Evolutionary conservation across 2,888 invertebrate species (phyloP), one percentile per base, ranked within the genome.

Genomic region (Scotopteryx bipunctaria): DNA sequence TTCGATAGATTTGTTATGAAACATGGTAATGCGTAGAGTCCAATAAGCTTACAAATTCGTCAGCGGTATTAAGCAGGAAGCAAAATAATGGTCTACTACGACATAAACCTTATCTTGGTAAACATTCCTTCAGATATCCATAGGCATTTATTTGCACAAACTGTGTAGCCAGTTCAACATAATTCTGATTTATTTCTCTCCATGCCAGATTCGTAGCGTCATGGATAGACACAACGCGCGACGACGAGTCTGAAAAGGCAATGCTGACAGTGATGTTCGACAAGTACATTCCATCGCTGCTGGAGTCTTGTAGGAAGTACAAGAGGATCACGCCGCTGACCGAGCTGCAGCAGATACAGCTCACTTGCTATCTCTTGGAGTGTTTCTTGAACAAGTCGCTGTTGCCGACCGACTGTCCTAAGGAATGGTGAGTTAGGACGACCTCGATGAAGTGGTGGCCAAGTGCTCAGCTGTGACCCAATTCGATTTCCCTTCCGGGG

Each of bases 291-390:
- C 97, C 98, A 0, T 89, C 94, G 0, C 91, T 97, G 56, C 83
- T 98, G 46, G 98, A 98, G 53, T 92, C 93, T 0, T 93, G 94
- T 59, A 91, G 91, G 43, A 94, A 93, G 68, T 95, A 97, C 75
- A 98, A 97, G 81, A 95, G 95, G 68, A 95, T 98, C 44, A 98
- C 97, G 0, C 98, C 98, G 0, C 93, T 98, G 13, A 95, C 95
- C 0, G 98, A 98, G 73, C 94, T 98, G 63, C 95, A 96, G 45
- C 97, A 98, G 73, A 92, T 99, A 40, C 94, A 96, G 78, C 96
- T 97, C 92, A 92, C 98, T 4, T 98, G 97, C 73, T 94, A 94
- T 72, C 86, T 99, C 23, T 90, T 99, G 2, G 97, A 98, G 69
- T 95, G 95, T 66, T 93, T 98, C 63, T 80, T 98, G 17, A 95